Conservation (phyloP, 2,797 vertebrate genomes). For the Gymnoscopelus microlampas region DNA sequence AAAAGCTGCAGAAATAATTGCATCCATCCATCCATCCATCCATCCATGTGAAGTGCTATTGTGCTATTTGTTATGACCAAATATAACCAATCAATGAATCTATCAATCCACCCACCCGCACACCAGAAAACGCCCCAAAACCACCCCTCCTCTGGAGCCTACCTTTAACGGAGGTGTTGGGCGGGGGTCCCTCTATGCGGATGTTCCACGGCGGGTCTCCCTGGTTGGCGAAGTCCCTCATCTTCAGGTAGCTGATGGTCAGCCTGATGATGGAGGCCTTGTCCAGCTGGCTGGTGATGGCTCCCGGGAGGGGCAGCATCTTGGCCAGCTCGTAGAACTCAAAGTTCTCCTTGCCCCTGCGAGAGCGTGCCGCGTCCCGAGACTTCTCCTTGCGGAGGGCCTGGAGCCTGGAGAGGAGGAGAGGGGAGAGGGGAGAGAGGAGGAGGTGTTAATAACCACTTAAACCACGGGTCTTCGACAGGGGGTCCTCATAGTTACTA, state of each 20-base stretch:
- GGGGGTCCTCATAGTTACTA: too few relatives aligned
- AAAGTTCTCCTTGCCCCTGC: conserved; percentile 97
- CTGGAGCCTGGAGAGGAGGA: conserved; percentile 87
- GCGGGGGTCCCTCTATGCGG: conserved; percentile 94
- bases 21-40: too few relatives aligned
- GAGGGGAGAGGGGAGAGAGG: not conserved
- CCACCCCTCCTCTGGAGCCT: conserved; percentile 34
- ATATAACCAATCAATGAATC: too few relatives aligned
- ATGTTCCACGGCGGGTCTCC: conserved; percentile 98
- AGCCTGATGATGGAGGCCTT: conserved; percentile 98
- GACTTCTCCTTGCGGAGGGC: conserved; percentile 98
- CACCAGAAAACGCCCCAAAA: not conserved
- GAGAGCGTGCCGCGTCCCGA: conserved; percentile 94
- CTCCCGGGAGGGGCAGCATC: conserved; percentile 95
- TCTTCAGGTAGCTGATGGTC: conserved; percentile 99
- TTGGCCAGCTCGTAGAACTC: conserved; percentile 99
- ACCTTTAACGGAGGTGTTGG: conserved; percentile 99
- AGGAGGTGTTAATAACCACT: too few relatives aligned
- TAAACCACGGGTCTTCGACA: too few relatives aligned
- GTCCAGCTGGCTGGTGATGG: conserved; percentile 98
- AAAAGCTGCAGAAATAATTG: too few relatives aligned
- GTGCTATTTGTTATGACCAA: too few relatives aligned
- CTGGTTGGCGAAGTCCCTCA: conserved; percentile 98
- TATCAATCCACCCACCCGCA: too few relatives aligned
- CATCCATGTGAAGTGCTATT: too few relatives aligned